phyloP scores from a whole-genome alignment of 64 coral and sea anemone genomes.

The Cladopsammia gracilis region DNA sequence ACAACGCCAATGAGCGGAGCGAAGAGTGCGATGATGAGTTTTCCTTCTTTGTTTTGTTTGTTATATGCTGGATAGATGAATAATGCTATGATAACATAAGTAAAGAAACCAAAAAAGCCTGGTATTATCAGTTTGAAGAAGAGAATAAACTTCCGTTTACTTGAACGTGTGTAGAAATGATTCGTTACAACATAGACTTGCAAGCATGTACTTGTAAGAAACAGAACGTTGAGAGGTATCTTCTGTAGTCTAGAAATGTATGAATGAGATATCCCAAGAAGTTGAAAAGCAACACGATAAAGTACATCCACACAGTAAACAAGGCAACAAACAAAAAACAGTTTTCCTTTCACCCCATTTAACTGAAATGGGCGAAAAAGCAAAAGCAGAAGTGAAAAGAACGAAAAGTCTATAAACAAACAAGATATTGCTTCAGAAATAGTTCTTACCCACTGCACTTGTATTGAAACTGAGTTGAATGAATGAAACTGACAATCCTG shows the following conservation, averaged over 20 bases:
- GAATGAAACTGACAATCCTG: neutral
- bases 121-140: neutral
- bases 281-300: neutral
- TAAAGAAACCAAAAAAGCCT: too few relatives aligned
- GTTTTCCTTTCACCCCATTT: neutral
- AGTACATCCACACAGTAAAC: neutral
- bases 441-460: neutral
- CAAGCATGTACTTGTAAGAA: neutral
- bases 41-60: neutral
- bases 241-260: neutral
- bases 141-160: neutral
- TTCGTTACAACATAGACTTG: neutral
- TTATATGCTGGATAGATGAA: neutral
- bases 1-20: constrained; percentile 3
- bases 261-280: neutral
- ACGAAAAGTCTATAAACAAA: neutral
- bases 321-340: neutral
- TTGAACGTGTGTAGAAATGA: too few relatives aligned
- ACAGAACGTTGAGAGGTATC: neutral
- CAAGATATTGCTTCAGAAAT: neutral
- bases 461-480: neutral
- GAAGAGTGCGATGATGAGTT: neutral
- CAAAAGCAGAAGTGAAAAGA: neutral
- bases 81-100: too few relatives aligned
- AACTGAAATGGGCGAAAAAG: neutral